phyloP scores from a whole-genome alignment of 2,113 vertebrate species.

The Macheiramphus alcinus region DNA sequence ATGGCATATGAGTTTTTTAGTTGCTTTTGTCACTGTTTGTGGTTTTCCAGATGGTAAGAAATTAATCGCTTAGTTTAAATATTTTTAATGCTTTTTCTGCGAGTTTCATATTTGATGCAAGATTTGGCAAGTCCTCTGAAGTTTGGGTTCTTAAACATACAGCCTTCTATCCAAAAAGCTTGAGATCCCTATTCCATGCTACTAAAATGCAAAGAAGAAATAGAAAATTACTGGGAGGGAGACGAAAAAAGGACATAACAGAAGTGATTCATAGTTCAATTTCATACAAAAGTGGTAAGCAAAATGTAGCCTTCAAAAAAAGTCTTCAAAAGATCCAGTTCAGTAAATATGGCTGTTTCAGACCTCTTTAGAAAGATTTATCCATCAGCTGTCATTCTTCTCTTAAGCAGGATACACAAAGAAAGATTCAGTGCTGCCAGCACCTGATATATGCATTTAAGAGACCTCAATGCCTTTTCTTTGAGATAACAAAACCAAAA shows the following conservation, averaged over 20 bases:
- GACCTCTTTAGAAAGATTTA: not conserved
- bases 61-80: constrained; percentile 75
- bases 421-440: not conserved
- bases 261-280: not conserved
- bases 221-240: not conserved
- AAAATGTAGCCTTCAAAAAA: not conserved
- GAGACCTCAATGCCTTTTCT: not conserved
- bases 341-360: not conserved
- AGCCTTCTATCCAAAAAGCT: not conserved
- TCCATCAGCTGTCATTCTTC: not conserved
- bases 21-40: constrained; percentile 68
- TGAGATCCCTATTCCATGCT: not conserved
- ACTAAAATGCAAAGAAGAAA: not conserved
- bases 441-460: not conserved
- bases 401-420: not conserved
- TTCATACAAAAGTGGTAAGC: not conserved
- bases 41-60: constrained; percentile 69
- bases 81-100: constrained; percentile 27
- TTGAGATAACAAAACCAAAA: not conserved
- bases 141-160: not conserved
- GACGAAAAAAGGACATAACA: not conserved
- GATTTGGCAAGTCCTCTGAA: constrained; percentile 12
- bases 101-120: not conserved
- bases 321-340: not conserved
- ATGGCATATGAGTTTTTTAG: constrained; percentile 53